Percentiles rank a stretch among this genome's conserved stretches.
Evolutionary conservation across 2,888 invertebrate species (phyloP).

Genomic region (Papilio protenor): DNA sequence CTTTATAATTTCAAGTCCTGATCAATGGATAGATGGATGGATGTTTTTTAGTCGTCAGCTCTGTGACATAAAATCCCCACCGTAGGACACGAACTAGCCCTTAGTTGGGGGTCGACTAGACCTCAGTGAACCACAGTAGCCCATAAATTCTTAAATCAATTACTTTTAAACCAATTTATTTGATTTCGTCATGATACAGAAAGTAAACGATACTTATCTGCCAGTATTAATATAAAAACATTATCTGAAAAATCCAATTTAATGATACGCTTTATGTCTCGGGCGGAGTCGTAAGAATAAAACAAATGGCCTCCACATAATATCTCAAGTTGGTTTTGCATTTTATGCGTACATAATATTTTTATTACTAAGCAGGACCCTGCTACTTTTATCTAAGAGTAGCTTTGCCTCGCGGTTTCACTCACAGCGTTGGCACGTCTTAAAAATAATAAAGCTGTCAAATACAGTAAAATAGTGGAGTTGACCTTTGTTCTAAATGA

Average conservation of each 20-base stretch:
- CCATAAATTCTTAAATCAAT: not conserved
- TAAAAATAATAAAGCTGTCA: too few species aligned
- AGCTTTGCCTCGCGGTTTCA: too few species aligned
- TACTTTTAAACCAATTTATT: not conserved
- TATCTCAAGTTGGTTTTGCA: conserved; percentile 17
- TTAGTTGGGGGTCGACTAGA: too few species aligned
- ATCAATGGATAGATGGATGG: too few species aligned
- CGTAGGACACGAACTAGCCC: too few species aligned
- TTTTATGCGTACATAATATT: conserved; percentile 16
- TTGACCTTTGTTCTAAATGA: not conserved
- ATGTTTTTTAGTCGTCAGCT: too few species aligned
- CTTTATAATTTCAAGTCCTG: too few species aligned
- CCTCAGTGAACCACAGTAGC: too few species aligned
- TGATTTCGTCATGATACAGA: not conserved
- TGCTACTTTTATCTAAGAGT: not conserved
- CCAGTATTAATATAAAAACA: conserved; percentile 7
- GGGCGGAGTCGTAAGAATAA: conserved; percentile 8
- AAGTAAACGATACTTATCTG: not conserved
- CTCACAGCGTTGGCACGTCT: too few species aligned
- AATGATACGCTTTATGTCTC: conserved; percentile 4
- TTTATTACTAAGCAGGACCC: not conserved
- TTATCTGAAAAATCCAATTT: conserved; percentile 24
- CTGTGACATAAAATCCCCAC: too few species aligned
- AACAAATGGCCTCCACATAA: not conserved
- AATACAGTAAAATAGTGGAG: too few species aligned